Percentiles rank a stretch among this genome's conserved stretches.
Conservation (phyloP, 2,888 invertebrate species). For the Dendrolimus houi region DNA sequence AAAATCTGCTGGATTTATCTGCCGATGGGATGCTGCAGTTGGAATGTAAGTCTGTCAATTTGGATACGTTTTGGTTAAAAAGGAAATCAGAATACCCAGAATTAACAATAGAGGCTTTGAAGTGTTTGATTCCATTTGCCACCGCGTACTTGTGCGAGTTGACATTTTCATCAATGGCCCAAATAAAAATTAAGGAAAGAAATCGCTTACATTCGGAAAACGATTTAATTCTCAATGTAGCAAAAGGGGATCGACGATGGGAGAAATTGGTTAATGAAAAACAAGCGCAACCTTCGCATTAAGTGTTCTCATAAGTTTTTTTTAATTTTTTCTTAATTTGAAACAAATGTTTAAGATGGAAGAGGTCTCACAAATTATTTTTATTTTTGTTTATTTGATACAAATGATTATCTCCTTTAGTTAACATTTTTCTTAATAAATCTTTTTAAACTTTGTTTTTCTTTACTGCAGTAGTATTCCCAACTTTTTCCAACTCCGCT, state of each 20-base stretch:
- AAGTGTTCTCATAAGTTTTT: too few relatives aligned
- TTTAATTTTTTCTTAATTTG: too few relatives aligned
- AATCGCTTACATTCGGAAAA: conserved; percentile 14
- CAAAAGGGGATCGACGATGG: conserved; percentile 5
- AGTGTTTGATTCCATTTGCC: conserved; percentile 14
- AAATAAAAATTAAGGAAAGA: conserved; percentile 3
- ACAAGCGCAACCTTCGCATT: not conserved
- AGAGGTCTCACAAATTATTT: too few relatives aligned
- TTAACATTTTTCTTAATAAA: too few relatives aligned
- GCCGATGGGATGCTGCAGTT: conserved; percentile 14
- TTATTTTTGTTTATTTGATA: too few relatives aligned
- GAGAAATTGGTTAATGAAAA: too few relatives aligned
- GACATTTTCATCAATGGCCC: conserved; percentile 2
- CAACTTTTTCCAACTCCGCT: too few relatives aligned
- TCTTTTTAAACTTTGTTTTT: too few relatives aligned
- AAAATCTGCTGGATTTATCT: conserved; percentile 3
- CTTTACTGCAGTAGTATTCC: too few relatives aligned
- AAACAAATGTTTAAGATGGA: too few relatives aligned
- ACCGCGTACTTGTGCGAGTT: conserved; percentile 13
- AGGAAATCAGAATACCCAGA: conserved; percentile 7
- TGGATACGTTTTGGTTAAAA: conserved; percentile 10
- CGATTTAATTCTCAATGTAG: conserved; percentile 13
- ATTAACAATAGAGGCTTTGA: conserved; percentile 8
- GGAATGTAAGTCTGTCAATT: conserved; percentile 12
- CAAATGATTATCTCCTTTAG: too few relatives aligned